Evolutionary conservation across 2,797 vertebrate species (phyloP), one percentile per base, ranked within the genome.

Genomic region (Aulostomus chinensis): DNA sequence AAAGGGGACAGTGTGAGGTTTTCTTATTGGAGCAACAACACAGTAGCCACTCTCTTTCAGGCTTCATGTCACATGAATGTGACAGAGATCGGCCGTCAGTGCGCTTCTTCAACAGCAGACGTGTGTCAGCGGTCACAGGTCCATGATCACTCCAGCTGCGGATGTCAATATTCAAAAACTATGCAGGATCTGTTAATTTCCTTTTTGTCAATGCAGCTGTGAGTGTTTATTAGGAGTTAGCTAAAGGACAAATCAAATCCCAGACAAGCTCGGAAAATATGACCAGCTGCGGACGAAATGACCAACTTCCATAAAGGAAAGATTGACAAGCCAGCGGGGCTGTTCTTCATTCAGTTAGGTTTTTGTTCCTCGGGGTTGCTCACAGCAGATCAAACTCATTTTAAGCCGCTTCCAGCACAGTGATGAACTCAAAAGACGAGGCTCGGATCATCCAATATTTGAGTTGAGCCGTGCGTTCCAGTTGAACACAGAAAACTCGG

Each of bases 41-140:
- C 32, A 14, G 16, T 31, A 33, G 49, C 43, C 22, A 55, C 66
- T 42, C 39, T 40, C 43, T 42, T 16, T 33, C 20, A 42, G 40
- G 29, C 17, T 12, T 24, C 37, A 5, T 7, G 58, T 68, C 68
- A 68, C 64, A 45, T 45, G 70, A 54, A 34, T 3, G n/a, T 51
- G n/a, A n/a, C n/a, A n/a, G n/a, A n/a, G n/a, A n/a, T n/a, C n/a
- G n/a, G n/a, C n/a, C n/a, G n/a, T n/a, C n/a, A n/a, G n/a, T n/a
- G n/a, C n/a, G n/a, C n/a, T n/a, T n/a, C n/a, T n/a, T n/a, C n/a
- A 42, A 29, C 26, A 38, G 63, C 24, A 56, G 10, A 25, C 28
- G 34, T 11, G 55, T 52, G 29, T 45, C 54, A 30, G 58, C 9
- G 18, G 26, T 22, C 39, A 42, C 26, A 1, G 28, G 24, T 46